Base-by-base conservation (phyloP, 2,797 vertebrate genomes). In the Sibirionetta formosa region DNA sequence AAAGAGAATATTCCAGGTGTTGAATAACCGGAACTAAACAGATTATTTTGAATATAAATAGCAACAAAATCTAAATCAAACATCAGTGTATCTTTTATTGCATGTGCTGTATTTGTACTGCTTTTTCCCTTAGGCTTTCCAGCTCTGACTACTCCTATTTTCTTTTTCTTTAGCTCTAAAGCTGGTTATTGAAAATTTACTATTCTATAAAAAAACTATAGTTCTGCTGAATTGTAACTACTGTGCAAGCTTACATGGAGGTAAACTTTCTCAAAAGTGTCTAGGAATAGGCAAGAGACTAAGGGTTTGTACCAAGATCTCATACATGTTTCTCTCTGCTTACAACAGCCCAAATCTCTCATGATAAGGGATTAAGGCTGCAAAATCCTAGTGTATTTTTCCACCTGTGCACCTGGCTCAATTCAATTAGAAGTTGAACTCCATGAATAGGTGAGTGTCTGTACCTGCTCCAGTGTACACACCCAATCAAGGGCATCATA, bases 51-150 rank as follows among this genome's bases (percentile, higher is more conserved):
- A 93, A 68, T 24, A 54, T 38, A 82, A 88, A 50, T 53, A n/a
- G 29, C 18, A 90, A 65, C 20, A 88, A n/a, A 90, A 80, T 66
- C 38, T 70, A 95, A 82, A 40, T 73, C 35, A 90, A 94, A 72
- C 53, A 48, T 33, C 65, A 82, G 9, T 7, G 24, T 2, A 1
- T 89, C 16, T 93, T 92, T 87, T 53, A 48, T 42, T 68, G 44
- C 44, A 68, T 14, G 11, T 26, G 16, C n/a, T 82, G 5, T 72
- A 33, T 92, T 86, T 86, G 29, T 38, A 70, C 14, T 81, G 50
- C 29, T 71, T 19, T 72, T 79, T 69, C 33, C 42, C 38, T 65
- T 26, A 63, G 26, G 26, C 3, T 87, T 8, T 84, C 54, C 23
- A 79, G 19, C 24, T 93, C 64, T 22, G 24, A 77, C 36, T 38